These are phyloP conservation scores for Siderastrea radians DNA, from an alignment of 92 coral and sea anemone genomes.

Conservation along the genomic window DNA sequence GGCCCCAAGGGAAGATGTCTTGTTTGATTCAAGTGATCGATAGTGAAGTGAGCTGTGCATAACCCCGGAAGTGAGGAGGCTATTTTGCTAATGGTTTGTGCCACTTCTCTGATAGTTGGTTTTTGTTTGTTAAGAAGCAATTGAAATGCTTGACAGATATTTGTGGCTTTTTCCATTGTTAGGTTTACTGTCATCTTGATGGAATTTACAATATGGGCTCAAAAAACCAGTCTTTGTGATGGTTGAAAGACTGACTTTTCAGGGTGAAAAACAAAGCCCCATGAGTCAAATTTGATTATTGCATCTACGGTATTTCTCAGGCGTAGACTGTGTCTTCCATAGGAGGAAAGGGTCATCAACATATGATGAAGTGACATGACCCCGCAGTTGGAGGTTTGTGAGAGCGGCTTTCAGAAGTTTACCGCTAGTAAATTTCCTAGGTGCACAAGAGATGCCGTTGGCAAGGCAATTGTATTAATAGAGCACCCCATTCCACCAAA, in stretches of 20 bases:
- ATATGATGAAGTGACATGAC: constrained; percentile 44
- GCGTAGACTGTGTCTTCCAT: constrained; percentile 10
- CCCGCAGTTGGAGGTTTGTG: constrained; percentile 16
- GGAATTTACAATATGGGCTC: constrained; percentile 1
- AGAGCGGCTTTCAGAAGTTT: constrained; percentile 49
- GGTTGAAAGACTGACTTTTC: constrained; percentile 47
- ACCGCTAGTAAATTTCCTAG: constrained; percentile 30
- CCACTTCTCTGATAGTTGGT: not conserved
- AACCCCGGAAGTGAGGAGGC: not conserved
- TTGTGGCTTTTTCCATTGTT: no score
- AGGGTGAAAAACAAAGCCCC: constrained; percentile 44
- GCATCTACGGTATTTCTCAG: constrained; percentile 39
- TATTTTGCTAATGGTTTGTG: not conserved
- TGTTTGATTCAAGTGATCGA: not conserved
- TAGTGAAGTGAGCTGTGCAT: not conserved
- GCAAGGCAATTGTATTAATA: constrained; percentile 51
- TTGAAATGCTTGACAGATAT: no score
- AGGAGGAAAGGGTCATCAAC: constrained; percentile 41
- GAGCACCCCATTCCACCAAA: constrained; percentile 22
- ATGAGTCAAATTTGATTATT: constrained; percentile 6
- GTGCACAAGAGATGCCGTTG: constrained; percentile 49
- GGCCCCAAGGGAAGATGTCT: not conserved
- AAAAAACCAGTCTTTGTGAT: constrained; percentile 34
- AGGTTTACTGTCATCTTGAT: constrained; percentile 31
- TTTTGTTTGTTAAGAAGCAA: no score